phyloP scores from a whole-genome alignment of 2,113 vertebrate genomes.

The Silurus meridionalis region DNA sequence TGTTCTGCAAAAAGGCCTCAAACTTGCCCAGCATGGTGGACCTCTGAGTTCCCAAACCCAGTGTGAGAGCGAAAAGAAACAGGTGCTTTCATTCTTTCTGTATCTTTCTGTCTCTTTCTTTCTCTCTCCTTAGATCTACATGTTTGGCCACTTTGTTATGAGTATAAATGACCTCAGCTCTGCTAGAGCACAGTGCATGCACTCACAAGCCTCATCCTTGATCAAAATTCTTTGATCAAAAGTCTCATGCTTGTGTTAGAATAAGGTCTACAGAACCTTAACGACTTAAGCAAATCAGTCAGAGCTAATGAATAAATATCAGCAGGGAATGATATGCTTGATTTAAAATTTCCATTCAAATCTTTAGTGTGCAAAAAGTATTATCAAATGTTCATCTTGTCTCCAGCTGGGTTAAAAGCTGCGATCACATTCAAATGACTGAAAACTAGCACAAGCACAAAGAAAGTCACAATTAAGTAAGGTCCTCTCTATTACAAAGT shows the following conservation, averaged over 20 bases:
- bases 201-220: constrained; percentile 45
- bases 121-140: constrained; percentile 1
- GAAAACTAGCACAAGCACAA: not conserved
- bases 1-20: not conserved
- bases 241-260: constrained; percentile 36
- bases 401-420: not conserved
- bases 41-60: constrained; percentile 29
- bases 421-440: not conserved
- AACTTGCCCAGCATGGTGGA: constrained; percentile 15
- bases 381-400: not conserved
- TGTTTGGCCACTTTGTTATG: constrained; percentile 17
- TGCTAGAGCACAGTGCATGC: constrained; percentile 37
- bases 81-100: constrained; percentile 30
- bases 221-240: constrained; percentile 42
- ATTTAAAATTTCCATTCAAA: not conserved
- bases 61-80: constrained; percentile 27
- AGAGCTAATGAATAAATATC: constrained; percentile 4
- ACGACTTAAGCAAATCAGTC: constrained; percentile 15
- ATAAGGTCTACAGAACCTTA: constrained; percentile 18
- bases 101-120: not conserved
- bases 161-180: constrained; percentile 46
- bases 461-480: not conserved
- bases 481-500: not conserved
- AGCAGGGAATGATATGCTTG: not conserved
- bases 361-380: not conserved